A percentile compares a stretch with the other conserved stretches of the same genome.
These are phyloP conservation scores for Furcula furcula DNA, from an alignment of 2,888 invertebrate genomes.

Conservation along the genomic window DNA sequence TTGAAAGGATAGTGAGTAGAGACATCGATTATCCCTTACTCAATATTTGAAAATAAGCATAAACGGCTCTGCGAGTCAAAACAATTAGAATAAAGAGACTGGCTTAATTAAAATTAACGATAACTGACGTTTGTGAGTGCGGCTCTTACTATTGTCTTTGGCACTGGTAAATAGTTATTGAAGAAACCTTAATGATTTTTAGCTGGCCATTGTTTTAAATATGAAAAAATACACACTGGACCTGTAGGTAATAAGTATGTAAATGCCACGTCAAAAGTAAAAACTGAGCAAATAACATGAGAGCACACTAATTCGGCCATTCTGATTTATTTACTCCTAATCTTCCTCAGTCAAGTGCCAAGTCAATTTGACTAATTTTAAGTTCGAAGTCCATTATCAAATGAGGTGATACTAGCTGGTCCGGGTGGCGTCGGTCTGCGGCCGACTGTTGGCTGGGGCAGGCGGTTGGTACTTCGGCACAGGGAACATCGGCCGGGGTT, in stretches of 20 bases:
- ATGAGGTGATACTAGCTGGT: slow-evolving; percentile 35
- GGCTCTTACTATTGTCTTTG: slow-evolving; percentile 1
- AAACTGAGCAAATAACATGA: background rate
- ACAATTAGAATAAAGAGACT: too few relatives aligned
- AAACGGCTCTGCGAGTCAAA: too few relatives aligned
- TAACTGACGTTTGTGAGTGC: too few relatives aligned
- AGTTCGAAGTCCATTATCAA: slow-evolving; percentile 3
- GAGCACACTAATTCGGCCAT: background rate
- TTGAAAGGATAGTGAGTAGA: too few relatives aligned
- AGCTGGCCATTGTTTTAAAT: background rate
- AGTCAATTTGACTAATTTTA: slow-evolving; percentile 20
- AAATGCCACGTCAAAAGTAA: background rate
- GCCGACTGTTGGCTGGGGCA: slow-evolving; percentile 31
- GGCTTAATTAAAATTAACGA: too few relatives aligned
- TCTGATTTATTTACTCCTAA: slow-evolving; percentile 6
- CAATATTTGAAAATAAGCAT: too few relatives aligned
- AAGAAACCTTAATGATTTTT: background rate
- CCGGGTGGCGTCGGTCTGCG: slow-evolving; percentile 30
- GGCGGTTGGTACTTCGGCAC: slow-evolving; percentile 56
- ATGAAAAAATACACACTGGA: too few relatives aligned
- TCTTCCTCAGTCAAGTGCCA: slow-evolving; percentile 8
- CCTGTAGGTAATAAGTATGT: background rate
- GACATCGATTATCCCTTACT: too few relatives aligned
- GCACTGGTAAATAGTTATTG: background rate
- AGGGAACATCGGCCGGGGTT: slow-evolving; percentile 64